phyloP scores from a whole-genome alignment of 2,113 vertebrate genomes.

The Cyprichromis sp. region DNA sequence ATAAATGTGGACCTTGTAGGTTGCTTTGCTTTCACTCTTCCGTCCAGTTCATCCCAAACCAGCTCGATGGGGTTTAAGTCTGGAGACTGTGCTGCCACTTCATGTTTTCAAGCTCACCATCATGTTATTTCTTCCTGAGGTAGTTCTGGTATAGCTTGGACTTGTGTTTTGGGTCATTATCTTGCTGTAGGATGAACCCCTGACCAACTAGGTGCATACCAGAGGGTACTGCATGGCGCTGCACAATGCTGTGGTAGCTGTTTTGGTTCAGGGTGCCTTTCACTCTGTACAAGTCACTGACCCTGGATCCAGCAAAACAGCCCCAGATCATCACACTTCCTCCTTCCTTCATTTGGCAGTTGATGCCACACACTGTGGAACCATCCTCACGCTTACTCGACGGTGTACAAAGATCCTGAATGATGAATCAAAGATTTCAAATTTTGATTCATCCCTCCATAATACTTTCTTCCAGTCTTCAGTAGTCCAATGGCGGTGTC shows the following conservation, averaged over 20 bases:
- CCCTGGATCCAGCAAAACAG: neutral
- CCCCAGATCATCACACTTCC: neutral
- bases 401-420: neutral
- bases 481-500: neutral
- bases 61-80: neutral
- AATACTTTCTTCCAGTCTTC: neutral
- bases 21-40: neutral
- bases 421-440: neutral
- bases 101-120: neutral
- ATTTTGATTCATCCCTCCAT: neutral
- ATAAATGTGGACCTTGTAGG: neutral
- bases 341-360: neutral
- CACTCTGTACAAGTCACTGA: neutral
- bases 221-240: accelerated
- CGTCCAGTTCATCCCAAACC: neutral
- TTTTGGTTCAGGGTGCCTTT: neutral
- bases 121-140: neutral
- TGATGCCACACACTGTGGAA: neutral
- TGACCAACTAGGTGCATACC: neutral
- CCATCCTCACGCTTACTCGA: neutral
- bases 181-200: neutral
- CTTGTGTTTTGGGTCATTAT: neutral
- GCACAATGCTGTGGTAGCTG: neutral
- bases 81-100: neutral
- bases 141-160: neutral